Base-by-base conservation (phyloP, 1,140 invertebrate species). In the Protaetia brevitarsis region DNA sequence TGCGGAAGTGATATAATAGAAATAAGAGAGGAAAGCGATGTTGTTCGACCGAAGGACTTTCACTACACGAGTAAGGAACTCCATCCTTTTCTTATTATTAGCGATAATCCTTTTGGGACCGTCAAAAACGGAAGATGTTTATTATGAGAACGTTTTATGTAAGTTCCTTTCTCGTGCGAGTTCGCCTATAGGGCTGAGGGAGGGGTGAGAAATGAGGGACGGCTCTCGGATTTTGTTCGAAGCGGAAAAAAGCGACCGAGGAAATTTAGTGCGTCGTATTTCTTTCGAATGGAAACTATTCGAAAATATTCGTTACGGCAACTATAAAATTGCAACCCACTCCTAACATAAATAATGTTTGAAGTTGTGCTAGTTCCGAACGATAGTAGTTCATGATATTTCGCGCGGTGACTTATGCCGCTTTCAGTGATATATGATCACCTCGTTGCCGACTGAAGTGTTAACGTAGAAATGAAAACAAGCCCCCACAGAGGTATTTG, bases 271-370 rank as follows among this genome's bases (percentile, higher is more conserved):
- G 41, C 19, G 41, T 51, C 41, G 26, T 51, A 51, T 51, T 51
- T 51, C 19, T 23, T 51, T 16, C 34, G 41, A 16, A 23, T 51
- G 16, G 21, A 51, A 51, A 51, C 41, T 51, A n/a, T n/a, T 51
- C 19, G 41, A 51, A 51, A 51, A 51, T 51, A 51, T 51, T 51
- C 41, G 41, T 51, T 51, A 51, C 26, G 41, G 16, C 41, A 8
- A 51, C 41, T 51, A 51, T 51, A 51, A 51, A 51, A 51, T 51
- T 51, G 41, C 41, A 51, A 23, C 41, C 41, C 41, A 23, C 19
- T 51, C 41, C n/a, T n/a, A n/a, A 51, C 41, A 51, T 51, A 51
- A 51, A 51, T 51, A 51, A 51, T 51, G 26, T 51, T 23, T 41
- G 37, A n/a, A 16, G 19, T 11, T 23, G 41, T 51, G 26, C 41